Percentiles rank a stretch among this genome's conserved stretches.
phyloP scores from a whole-genome alignment of 2,797 vertebrate species.

The Eulemur coronatus region DNA sequence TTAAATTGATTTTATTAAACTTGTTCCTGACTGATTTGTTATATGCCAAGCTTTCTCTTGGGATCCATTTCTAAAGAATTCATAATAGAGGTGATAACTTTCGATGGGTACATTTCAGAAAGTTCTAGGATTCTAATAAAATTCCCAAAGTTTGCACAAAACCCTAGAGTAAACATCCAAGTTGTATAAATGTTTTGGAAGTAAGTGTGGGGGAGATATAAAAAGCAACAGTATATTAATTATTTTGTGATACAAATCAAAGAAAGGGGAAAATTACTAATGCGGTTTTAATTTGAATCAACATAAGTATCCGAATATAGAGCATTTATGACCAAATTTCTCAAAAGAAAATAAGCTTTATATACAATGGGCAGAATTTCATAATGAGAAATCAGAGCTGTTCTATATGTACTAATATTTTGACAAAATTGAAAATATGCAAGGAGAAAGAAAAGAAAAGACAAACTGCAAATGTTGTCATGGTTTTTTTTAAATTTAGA shows the following conservation, averaged over 20 bases:
- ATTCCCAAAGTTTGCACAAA: slow-evolving; percentile 35
- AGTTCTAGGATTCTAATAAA: slow-evolving; percentile 63
- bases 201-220: slow-evolving; percentile 23
- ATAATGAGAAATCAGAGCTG: slow-evolving; percentile 6
- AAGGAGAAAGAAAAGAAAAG: slow-evolving; percentile 4
- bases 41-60: slow-evolving; percentile 64
- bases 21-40: slow-evolving; percentile 62
- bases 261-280: slow-evolving; percentile 25
- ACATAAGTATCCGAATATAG: neutral
- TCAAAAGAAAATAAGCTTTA: slow-evolving; percentile 27
- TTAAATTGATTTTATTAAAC: slow-evolving; percentile 70
- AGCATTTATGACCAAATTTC: slow-evolving; percentile 3
- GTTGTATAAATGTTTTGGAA: slow-evolving; percentile 55
- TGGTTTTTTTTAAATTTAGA: neutral
- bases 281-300: slow-evolving; percentile 30
- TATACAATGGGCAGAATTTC: slow-evolving; percentile 21
- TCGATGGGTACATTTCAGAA: slow-evolving; percentile 58
- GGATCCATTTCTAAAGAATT: slow-evolving; percentile 66
- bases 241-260: slow-evolving; percentile 56
- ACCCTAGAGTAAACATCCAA: slow-evolving; percentile 41
- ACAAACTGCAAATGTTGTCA: neutral
- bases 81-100: slow-evolving; percentile 64
- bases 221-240: slow-evolving; percentile 62
- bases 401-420: slow-evolving; percentile 55
- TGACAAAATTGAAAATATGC: slow-evolving; percentile 48